phyloP scores from a whole-genome alignment of 37 sponge, comb jelly and placozoan genomes.

The Bolinopsis microptera region DNA sequence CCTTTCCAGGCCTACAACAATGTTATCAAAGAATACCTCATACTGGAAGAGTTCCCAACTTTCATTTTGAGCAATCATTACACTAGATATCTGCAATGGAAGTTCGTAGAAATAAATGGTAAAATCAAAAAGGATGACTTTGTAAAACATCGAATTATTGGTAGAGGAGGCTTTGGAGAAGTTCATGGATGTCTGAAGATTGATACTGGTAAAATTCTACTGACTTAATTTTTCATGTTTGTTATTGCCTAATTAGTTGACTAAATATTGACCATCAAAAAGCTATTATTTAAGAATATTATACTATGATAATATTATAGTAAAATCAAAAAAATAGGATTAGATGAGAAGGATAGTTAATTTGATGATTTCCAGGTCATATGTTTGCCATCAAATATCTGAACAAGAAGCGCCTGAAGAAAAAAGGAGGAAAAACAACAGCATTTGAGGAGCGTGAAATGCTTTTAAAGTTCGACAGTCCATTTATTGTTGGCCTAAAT shows the following conservation, averaged over 20 bases:
- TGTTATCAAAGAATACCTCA: too few species aligned
- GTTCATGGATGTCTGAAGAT: slow-evolving; percentile 3
- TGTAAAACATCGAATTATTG: slow-evolving; percentile 2
- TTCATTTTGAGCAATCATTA: not conserved
- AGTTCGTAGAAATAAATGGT: not conserved
- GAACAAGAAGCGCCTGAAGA: not conserved
- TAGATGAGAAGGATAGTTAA: too few species aligned
- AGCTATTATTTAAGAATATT: too few species aligned
- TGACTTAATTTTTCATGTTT: not conserved
- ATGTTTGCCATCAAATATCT: slow-evolving; percentile 14
- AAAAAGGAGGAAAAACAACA: not conserved
- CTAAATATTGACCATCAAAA: too few species aligned
- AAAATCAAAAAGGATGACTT: not conserved
- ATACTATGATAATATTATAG: too few species aligned
- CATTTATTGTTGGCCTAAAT: slow-evolving; percentile 6
- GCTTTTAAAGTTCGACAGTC: not conserved
- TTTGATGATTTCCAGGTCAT: not conserved
- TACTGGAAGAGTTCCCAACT: not conserved
- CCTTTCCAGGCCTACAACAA: too few species aligned
- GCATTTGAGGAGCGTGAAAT: slow-evolving; percentile 3
- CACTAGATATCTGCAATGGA: not conserved
- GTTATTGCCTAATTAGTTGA: too few species aligned
- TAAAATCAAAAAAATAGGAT: too few species aligned
- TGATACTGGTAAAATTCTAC: slow-evolving; percentile 34
- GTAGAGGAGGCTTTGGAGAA: slow-evolving; percentile 31